Evolutionary conservation across 2,113 vertebrate species (phyloP), one percentile per base, ranked within the genome.

Genomic region (Dendropsophus ebraccatus): DNA sequence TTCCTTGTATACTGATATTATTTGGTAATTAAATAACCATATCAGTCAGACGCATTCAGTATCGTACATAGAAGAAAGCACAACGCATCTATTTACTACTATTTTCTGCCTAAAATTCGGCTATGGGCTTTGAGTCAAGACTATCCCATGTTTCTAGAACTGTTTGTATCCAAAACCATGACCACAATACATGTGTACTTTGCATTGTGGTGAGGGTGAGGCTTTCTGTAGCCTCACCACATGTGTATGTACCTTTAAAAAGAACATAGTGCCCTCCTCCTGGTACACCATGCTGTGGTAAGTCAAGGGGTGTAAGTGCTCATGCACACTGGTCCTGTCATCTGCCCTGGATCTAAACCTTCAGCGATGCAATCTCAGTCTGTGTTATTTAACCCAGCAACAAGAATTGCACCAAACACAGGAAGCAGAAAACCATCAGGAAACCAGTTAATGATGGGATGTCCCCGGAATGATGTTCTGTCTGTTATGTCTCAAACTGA

Each of bases 381-480:
- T 37, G 5, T 41, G 35, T 70, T 23, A 70, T 70, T 70, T 70
- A 70, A 70, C 67, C 35, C 32, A 23, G 67, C 67, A 70, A 37
- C 67, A 41, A 37, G 65, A 69, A 10, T 1, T 35, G 32, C 30
- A 37, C 14, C 30, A 69, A 69, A 69, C 65, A 70, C 35, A 70
- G 32, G 67, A 70, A 70, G 19, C 67, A 37, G 32, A 37, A 70
- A 70, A 17, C 67, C 32, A 6, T 70, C 32, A 70, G 67, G 67
- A 70, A 70, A 70, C 67, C 67, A 12, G 67, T 19, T 70, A 70
- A 70, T 41, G 67, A 70, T 21, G 67, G 67, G 67, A 70, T 23
- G 35, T 70, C 35, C 67, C 67, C 67, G 67, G 67, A 70, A 9
- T 41, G 17, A 9, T 37, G 67, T 41, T 70, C 41, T 35, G 65